Conservation (phyloP, 2,113 vertebrate species). For the Labrus mixtus region DNA sequence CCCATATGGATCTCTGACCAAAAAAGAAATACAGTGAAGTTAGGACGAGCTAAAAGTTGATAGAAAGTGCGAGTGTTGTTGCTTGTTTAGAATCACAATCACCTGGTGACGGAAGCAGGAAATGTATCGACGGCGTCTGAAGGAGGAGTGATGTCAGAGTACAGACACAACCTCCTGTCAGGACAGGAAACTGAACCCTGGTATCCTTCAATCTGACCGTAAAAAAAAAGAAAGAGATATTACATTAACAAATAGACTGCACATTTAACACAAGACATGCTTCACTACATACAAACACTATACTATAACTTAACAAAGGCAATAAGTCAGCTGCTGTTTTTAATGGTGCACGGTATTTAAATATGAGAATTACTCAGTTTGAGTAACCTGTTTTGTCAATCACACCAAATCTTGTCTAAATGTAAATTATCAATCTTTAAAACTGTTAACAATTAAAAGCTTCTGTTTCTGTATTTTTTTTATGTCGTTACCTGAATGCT, state of each 20-base stretch:
- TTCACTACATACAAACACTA: too few relatives aligned
- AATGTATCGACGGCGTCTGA: constrained; percentile 13
- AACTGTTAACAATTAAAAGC: not conserved
- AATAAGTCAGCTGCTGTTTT: too few relatives aligned
- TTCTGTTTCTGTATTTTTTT: not conserved
- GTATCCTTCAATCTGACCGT: constrained; percentile 82
- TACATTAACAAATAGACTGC: not conserved
- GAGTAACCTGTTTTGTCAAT: too few relatives aligned
- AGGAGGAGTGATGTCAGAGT: constrained; percentile 47
- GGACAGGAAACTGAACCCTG: constrained; percentile 83
- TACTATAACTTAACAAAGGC: too few relatives aligned
- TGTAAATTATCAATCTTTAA: too few relatives aligned
- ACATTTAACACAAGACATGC: too few relatives aligned
- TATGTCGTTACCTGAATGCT: constrained; percentile 78
- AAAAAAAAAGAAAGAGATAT: not conserved
- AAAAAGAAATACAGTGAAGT: not conserved
- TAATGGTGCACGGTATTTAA: too few relatives aligned
- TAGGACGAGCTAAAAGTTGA: fast-evolving
- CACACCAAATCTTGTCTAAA: too few relatives aligned
- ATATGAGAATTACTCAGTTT: too few relatives aligned
- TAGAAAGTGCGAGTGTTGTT: not conserved
- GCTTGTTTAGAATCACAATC: constrained; percentile 4
- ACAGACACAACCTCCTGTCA: constrained; percentile 79
- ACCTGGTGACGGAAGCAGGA: constrained; percentile 57
- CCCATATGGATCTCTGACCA: constrained; percentile 37